Evolutionary conservation across 2,113 vertebrate species (phyloP), one percentile per base, ranked within the genome.

Genomic region (Isurus oxyrinchus): DNA sequence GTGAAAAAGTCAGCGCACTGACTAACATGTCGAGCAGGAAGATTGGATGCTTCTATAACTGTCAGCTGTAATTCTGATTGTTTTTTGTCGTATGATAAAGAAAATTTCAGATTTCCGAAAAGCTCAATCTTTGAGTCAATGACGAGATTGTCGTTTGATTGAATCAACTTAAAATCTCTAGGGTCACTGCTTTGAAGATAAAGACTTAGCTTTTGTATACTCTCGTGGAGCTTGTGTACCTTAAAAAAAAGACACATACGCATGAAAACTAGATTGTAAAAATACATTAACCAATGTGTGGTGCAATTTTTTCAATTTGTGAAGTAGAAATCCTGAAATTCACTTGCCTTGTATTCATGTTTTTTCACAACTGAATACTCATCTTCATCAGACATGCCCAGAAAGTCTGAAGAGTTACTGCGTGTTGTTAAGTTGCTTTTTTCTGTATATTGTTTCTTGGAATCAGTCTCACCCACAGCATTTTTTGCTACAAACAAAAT

Each of bases 51-150:
- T 96, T 97, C 97, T 96, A 98, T 96, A n/a, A 98, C 96, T 0
- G 97, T 98, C 96, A 98, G 97, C 88, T 98, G 97, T 96, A 98
- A 96, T 66, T 96, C 97, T 0, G 97, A 97, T 94, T 76, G 96
- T 88, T 97, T 96, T 96, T 96, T 97, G 96, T 97, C 96, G 96
- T 97, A 98, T 96, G 97, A 97, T 13, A 98, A 94, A 21, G 98
- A 97, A 97, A 98, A 98, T 21, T 96, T 97, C 5, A 98, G 96
- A 0, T 97, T 97, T 84, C 91, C 97, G 97, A 0, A 95, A 95
- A 44, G 97, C 96, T 35, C 67, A 31, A 53, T 63, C 1, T 96
- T 79, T 40, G 96, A 88, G 16, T 96, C 96, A 25, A 13, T 2
- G 0, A 96, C 94, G 0, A n/a, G 97, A 81, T 96, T 96, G 0